Percentiles rank a stretch among this genome's conserved stretches.
These are phyloP conservation scores for Eurytoma californica DNA, from an alignment of 2,888 invertebrate species.

Conservation along the genomic window DNA sequence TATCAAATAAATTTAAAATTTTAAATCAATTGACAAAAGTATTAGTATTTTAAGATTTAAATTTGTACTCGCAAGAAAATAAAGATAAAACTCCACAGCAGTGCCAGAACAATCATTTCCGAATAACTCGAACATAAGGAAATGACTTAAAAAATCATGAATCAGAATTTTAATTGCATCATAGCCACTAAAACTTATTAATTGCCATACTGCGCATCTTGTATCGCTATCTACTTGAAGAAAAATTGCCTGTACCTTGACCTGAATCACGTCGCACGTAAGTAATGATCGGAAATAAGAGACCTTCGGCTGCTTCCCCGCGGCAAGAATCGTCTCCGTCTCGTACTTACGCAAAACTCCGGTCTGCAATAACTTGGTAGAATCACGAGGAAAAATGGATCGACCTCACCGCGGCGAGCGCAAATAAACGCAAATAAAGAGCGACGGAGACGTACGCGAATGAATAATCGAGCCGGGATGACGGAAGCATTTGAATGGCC, in stretches of 20 bases:
- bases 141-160: not conserved
- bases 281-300: constrained; percentile 20
- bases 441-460: not conserved
- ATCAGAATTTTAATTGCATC: not conserved
- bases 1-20: not conserved
- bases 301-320: not conserved
- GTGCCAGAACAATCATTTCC: not conserved
- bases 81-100: not conserved
- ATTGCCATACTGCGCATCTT: not conserved
- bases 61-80: not conserved
- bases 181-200: not conserved
- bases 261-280: constrained; percentile 1
- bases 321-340: not conserved
- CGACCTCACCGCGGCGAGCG: too few species aligned
- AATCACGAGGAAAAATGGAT: not conserved
- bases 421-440: constrained; percentile 9
- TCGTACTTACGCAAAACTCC: not conserved
- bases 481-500: constrained; percentile 8
- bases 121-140: not conserved
- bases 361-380: not conserved
- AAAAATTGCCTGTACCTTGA: constrained; percentile 20
- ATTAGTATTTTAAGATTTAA: not conserved
- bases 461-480: not conserved
- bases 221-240: not conserved
- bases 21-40: not conserved